Base-by-base conservation (phyloP, 1,140 invertebrate genomes). In the Cydia pomonella region DNA sequence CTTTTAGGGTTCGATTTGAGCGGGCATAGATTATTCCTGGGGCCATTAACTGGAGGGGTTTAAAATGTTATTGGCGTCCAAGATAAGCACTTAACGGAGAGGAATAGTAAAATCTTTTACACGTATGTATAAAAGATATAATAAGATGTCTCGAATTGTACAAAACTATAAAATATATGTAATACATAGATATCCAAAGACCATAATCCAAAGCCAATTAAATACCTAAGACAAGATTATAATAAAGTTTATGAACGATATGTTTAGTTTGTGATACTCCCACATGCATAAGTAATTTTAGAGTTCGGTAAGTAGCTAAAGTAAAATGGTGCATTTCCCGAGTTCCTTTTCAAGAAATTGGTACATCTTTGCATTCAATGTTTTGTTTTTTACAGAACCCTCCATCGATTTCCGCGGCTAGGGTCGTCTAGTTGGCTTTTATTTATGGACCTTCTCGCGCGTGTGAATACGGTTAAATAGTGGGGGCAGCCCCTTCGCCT, bases 401-500 rank as follows among this genome's bases (percentile, higher is more conserved):
- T 69, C 64, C 6, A 38, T 38, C 64, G 64, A 38, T 91, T 87
- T 85, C 84, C 79, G 76, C 78, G 84, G 78, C 77, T 76, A 82
- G 83, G 85, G 82, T 88, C 79, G 82, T 75, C 77, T 86, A 85
- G 85, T 87, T 85, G 80, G 77, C 79, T 83, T 80, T 88, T 91
- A 89, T 91, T 92, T 90, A 89, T 90, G 85, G 85, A 90, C 86
- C 83, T 85, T 88, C 83, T 83, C 80, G 81, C 84, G 86, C 88
- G 87, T 92, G 89, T 90, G 87, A 92, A 86, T 92, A 90, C 88
- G 82, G 44, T 87, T 84, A 89, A 89, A 91, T 89, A 90, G 88
- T 86, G 80, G 88, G 90, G 87, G 81, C 79, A 77, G 81, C 83
- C 88, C 88, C 87, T 87, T 84, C 78, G 83, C 86, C 87, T 88